These are phyloP conservation scores for Echiichthys vipera DNA, from an alignment of 2,797 vertebrate genomes.

Conservation along the genomic window DNA sequence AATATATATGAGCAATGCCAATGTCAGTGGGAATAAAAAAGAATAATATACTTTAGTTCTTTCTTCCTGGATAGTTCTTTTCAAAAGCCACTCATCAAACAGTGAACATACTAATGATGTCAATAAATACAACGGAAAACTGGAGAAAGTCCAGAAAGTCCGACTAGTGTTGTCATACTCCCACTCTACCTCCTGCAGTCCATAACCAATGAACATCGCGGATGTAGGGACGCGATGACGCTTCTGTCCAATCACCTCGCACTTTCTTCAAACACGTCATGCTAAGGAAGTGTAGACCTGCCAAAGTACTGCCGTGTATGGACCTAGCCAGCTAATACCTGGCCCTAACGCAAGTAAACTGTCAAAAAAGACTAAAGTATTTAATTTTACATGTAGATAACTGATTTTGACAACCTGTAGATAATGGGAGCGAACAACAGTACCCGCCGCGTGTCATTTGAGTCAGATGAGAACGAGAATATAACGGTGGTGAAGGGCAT, in stretches of 20 bases:
- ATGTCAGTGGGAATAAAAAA: not conserved
- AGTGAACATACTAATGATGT: not conserved
- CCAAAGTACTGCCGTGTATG: slow-evolving; percentile 33
- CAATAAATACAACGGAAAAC: not conserved
- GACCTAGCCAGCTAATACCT: slow-evolving; percentile 5
- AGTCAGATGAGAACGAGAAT: slow-evolving; percentile 95
- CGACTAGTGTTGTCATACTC: not conserved
- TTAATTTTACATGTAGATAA: slow-evolving; percentile 36
- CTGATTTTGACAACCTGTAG: slow-evolving; percentile 22
- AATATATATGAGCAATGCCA: not conserved
- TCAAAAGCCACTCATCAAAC: not conserved
- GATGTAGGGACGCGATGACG: accelerated
- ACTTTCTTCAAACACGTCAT: slow-evolving; percentile 48
- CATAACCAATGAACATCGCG: slow-evolving; percentile 44
- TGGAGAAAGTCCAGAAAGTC: not conserved
- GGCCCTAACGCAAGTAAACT: slow-evolving; percentile 1
- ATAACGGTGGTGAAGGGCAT: slow-evolving; percentile 98
- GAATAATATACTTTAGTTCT: not conserved
- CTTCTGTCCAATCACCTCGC: slow-evolving; percentile 61
- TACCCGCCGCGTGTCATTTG: slow-evolving; percentile 93
- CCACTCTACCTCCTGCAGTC: not conserved
- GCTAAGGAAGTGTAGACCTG: slow-evolving; percentile 67
- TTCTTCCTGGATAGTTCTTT: not conserved
- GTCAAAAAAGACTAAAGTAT: not conserved
- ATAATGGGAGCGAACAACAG: slow-evolving; percentile 92